phyloP scores from a whole-genome alignment of 1,140 invertebrate genomes.

The Drosophila leontia region DNA sequence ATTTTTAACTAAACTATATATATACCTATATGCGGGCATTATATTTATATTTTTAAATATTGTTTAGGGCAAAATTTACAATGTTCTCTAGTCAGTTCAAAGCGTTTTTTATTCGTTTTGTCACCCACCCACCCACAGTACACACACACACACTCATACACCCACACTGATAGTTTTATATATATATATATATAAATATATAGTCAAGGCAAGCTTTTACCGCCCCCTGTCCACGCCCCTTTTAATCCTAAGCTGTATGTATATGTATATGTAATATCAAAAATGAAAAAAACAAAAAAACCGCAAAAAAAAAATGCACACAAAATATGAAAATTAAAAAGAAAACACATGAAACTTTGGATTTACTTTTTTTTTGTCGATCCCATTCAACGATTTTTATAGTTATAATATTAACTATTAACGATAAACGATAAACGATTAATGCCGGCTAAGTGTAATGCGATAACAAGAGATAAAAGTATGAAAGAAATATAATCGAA shows the following conservation, averaged over 20 bases:
- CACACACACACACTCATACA: constrained; percentile 40
- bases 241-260: constrained; percentile 69
- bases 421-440: constrained; percentile 21
- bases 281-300: constrained; percentile 20
- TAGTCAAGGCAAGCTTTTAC: constrained; percentile 66
- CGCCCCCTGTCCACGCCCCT: constrained; percentile 57
- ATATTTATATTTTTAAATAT: constrained; percentile 45
- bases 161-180: constrained; percentile 52
- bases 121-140: constrained; percentile 39
- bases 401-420: constrained; percentile 44
- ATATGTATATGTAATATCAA: constrained; percentile 73
- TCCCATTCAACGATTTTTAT: constrained; percentile 51
- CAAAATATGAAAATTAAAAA: constrained; percentile 49
- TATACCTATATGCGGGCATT: constrained; percentile 14
- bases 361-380: constrained; percentile 25
- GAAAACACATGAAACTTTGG: constrained; percentile 12
- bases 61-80: constrained; percentile 60
- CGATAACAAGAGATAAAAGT: constrained; percentile 17
- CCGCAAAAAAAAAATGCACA: constrained; percentile 36
- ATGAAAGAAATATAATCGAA: constrained; percentile 41
- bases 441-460: constrained; percentile 51
- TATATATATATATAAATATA: constrained; percentile 5
- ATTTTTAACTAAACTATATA: constrained; percentile 37
- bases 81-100: constrained; percentile 74
- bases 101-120: constrained; percentile 63